Evolutionary conservation across 2,113 vertebrate species (phyloP).

Genomic region (Lepus timidus): DNA sequence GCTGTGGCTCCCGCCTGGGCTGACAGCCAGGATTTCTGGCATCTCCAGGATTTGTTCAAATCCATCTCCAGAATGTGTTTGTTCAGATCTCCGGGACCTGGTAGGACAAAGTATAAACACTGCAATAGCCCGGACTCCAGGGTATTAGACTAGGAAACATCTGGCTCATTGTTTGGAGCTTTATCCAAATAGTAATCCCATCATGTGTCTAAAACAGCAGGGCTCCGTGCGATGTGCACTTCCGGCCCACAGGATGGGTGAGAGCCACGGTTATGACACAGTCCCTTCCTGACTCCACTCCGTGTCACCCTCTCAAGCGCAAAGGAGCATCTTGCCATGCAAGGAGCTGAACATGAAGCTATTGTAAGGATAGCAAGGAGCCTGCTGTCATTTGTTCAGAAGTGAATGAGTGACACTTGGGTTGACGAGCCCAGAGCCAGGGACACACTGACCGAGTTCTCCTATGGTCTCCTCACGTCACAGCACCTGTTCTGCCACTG

Average conservation of each 20-base stretch:
- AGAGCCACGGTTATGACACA: background rate
- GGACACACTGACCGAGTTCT: background rate
- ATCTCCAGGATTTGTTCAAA: background rate
- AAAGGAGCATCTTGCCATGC: background rate
- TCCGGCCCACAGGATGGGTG: background rate
- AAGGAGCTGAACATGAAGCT: background rate
- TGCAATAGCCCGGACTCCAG: background rate
- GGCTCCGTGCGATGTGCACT: background rate
- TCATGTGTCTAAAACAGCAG: slow-evolving; percentile 50
- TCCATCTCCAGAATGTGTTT: slow-evolving; percentile 41
- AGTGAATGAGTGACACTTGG: background rate
- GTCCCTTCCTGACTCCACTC: background rate
- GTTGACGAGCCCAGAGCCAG: background rate
- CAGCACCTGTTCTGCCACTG: background rate
- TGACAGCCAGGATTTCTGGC: background rate
- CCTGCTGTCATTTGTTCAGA: background rate
- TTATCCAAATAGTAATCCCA: slow-evolving; percentile 5
- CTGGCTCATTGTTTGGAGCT: background rate
- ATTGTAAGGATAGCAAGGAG: background rate
- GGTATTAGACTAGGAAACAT: slow-evolving; percentile 34
- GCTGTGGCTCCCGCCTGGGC: slow-evolving; percentile 3
- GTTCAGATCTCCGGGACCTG: slow-evolving; percentile 44
- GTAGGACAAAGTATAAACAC: slow-evolving; percentile 10
- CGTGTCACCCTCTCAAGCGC: background rate
- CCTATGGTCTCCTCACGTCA: background rate